Evolutionary conservation across 2,113 vertebrate genomes (phyloP).

Genomic region (Tyto alba): DNA sequence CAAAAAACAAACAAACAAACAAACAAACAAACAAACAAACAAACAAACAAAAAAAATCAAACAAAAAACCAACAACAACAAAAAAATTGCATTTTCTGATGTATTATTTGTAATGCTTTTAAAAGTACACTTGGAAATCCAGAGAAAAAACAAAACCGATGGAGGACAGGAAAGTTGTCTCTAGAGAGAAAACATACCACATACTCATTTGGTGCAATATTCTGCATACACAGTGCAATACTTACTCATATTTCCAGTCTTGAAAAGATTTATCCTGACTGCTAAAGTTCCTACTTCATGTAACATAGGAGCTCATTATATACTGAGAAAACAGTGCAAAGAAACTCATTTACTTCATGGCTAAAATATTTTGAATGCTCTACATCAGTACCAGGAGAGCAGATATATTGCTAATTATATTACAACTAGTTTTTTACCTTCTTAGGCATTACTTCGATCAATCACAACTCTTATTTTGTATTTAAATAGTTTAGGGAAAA

Average conservation of each 20-base stretch:
- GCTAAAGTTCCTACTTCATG: not conserved
- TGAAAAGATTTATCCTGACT: not conserved
- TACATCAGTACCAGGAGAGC: not conserved
- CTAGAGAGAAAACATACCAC: not conserved
- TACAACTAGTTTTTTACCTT: not conserved
- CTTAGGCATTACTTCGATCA: not conserved
- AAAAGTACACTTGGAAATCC: not conserved
- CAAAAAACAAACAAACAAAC: no score
- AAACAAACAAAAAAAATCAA: no score
- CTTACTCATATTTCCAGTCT: not conserved
- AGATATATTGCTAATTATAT: not conserved
- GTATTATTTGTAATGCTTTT: not conserved
- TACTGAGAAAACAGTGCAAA: not conserved
- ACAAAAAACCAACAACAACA: no score
- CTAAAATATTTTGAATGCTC: not conserved
- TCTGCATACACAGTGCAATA: not conserved
- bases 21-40: no score
- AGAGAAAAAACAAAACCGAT: not conserved
- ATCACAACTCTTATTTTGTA: not conserved
- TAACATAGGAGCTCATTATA: not conserved
- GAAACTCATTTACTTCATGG: not conserved
- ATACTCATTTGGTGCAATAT: not conserved
- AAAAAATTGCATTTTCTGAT: no score
- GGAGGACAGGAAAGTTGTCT: not conserved
- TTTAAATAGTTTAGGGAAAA: not conserved